Base-by-base conservation (phyloP, 2,797 vertebrate species). In the Triplophysa bombifrons region DNA sequence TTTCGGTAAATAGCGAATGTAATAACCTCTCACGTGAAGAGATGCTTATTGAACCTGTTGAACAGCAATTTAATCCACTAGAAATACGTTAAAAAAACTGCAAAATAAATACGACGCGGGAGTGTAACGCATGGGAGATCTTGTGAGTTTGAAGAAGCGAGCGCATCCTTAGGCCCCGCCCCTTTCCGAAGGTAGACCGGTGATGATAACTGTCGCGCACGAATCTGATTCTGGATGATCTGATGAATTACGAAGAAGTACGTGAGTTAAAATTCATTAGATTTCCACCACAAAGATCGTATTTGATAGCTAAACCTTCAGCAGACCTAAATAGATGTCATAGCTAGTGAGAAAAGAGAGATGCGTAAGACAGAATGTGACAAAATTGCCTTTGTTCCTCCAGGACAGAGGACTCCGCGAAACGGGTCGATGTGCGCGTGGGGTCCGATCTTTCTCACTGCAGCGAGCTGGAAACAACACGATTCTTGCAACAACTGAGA, bases 381-480 rank as follows among this genome's bases (percentile, higher is more conserved):
- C 50, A 46, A 74, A 80, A 60, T 74, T 38, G 78, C 51, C 78
- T 80, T 80, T 80, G 78, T 80, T 80, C 53, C 77, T 56, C 4
- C 60, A 55, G 76, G 68, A 64, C 70, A 51, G 14, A 19, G 38
- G 61, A 56, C 61, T 60, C 70, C 8, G 44, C 50, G 53, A 70
- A 61, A 25, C 68, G 50, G 60, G 48, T 66, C 72, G 70, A 73
- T 41, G 65, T 72, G 61, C 58, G 77, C 70, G 34, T 73, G 64
- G 77, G 19, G 41, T 58, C 19, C 55, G 50, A 44, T 20, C 20
- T 60, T 69, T 34, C 60, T 22, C 30, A 8, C 41, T 38, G 55
- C n/a, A 69, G 67, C 58, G 14, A 48, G 61, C 34, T 13, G 14
- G 20, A 64, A 80, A 66, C 60, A 50, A 30, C 70, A n/a, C 76